These are phyloP conservation scores for Pelosia muscerda DNA, from an alignment of 2,888 invertebrate genomes.

Conservation along the genomic window DNA sequence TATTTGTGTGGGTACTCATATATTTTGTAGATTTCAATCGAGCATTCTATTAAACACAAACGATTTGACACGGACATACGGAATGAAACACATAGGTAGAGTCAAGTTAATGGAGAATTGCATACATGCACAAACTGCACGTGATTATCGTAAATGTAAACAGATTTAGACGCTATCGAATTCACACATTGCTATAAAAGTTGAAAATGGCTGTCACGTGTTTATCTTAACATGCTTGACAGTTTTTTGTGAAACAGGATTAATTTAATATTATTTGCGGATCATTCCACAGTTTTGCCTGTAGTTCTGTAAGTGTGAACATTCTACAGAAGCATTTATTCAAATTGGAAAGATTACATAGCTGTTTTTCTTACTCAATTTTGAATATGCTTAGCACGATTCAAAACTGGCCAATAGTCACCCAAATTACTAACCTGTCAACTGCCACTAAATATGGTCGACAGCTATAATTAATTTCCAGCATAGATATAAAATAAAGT, in stretches of 20 bases:
- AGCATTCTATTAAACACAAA: slow-evolving; percentile 24
- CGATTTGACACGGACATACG: slow-evolving; percentile 25
- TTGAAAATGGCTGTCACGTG: background rate
- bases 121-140: slow-evolving; percentile 27
- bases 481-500: background rate
- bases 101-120: slow-evolving; percentile 23
- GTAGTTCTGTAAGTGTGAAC: too few species aligned
- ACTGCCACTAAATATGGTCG: too few species aligned
- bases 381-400: too few species aligned
- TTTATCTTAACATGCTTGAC: background rate
- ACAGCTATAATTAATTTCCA: too few species aligned
- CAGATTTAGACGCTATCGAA: slow-evolving; percentile 5
- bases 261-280: too few species aligned
- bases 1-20: slow-evolving; percentile 15
- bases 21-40: slow-evolving; percentile 22
- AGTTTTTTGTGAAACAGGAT: too few species aligned
- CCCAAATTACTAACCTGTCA: too few species aligned
- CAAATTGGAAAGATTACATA: background rate
- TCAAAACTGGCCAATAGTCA: too few species aligned
- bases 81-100: slow-evolving; percentile 27
- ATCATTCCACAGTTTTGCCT: too few species aligned
- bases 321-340: background rate
- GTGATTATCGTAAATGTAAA: slow-evolving; percentile 24
- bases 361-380: background rate
- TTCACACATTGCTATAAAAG: slow-evolving; percentile 14